phyloP scores from a whole-genome alignment of 2,888 invertebrate species.

The Baccha elongata region DNA sequence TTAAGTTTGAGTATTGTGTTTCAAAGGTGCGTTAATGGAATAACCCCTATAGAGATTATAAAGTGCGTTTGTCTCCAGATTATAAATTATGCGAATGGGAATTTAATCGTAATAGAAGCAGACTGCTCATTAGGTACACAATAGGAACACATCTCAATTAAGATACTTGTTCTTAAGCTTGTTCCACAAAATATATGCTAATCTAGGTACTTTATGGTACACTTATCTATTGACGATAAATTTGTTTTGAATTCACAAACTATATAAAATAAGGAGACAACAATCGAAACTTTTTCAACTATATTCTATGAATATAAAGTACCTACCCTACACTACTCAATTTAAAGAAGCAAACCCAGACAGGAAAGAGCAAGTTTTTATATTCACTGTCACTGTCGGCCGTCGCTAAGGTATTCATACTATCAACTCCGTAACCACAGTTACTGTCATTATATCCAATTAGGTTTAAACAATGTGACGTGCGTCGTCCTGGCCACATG shows the following conservation, averaged over 20 bases:
- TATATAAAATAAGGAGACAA: constrained; percentile 30
- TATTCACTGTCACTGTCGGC: constrained; percentile 19
- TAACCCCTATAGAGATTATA: no score
- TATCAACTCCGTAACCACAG: constrained; percentile 47
- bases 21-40: constrained; percentile 11
- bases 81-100: no score
- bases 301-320: constrained; percentile 35
- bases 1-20: constrained; percentile 24
- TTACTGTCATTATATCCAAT: constrained; percentile 71
- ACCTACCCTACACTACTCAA: constrained; percentile 12
- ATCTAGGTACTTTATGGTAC: no score
- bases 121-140: no score
- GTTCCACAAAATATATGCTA: no score
- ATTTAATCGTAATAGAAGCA: no score
- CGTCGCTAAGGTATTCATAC: constrained; percentile 30
- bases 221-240: constrained; percentile 22
- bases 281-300: constrained; percentile 33
- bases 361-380: constrained; percentile 30
- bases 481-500: background rate
- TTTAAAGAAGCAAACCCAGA: constrained; percentile 11
- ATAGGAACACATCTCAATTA: no score
- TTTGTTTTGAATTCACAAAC: constrained; percentile 13
- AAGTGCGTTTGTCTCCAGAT: no score
- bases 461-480: constrained; percentile 69
- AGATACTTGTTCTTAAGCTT: no score